These are phyloP conservation scores for Pitta sordida DNA, from an alignment of 2,113 vertebrate genomes.

Conservation along the genomic window DNA sequence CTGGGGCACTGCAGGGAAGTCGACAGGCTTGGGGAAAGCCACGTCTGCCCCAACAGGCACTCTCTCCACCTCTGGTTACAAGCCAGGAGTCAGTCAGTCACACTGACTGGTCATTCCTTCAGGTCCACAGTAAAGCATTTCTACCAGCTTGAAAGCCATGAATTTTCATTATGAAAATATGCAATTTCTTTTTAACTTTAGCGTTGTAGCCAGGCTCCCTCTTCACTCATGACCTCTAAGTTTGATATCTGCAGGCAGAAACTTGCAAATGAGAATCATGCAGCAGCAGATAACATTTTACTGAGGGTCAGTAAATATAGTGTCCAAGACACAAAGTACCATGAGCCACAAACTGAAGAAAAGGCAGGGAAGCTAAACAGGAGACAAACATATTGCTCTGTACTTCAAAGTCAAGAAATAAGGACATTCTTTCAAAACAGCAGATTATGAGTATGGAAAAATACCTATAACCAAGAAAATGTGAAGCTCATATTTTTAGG, in stretches of 20 bases:
- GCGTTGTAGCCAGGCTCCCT: background rate
- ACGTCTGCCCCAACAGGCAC: background rate
- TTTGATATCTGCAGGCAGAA: background rate
- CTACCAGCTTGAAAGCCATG: background rate
- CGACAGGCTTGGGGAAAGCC: background rate
- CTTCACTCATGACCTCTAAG: background rate
- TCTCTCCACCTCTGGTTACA: background rate
- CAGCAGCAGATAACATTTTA: background rate
- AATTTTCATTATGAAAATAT: conserved; percentile 20
- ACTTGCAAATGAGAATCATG: background rate
- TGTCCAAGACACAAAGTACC: background rate
- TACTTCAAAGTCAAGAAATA: conserved; percentile 58
- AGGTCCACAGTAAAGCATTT: background rate
- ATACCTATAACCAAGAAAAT: conserved; percentile 44
- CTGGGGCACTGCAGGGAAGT: background rate
- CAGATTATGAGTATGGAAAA: conserved; percentile 37
- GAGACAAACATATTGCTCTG: background rate
- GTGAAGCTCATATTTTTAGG: conserved; percentile 25
- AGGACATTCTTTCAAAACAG: conserved; percentile 31
- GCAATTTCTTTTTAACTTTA: background rate
- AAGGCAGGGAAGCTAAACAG: background rate
- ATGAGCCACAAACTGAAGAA: background rate
- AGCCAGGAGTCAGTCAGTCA: background rate
- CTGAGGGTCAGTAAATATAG: background rate
- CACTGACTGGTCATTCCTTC: background rate